These are phyloP conservation scores for Danio aesculapii DNA, from an alignment of 2,797 vertebrate genomes.

Conservation along the genomic window DNA sequence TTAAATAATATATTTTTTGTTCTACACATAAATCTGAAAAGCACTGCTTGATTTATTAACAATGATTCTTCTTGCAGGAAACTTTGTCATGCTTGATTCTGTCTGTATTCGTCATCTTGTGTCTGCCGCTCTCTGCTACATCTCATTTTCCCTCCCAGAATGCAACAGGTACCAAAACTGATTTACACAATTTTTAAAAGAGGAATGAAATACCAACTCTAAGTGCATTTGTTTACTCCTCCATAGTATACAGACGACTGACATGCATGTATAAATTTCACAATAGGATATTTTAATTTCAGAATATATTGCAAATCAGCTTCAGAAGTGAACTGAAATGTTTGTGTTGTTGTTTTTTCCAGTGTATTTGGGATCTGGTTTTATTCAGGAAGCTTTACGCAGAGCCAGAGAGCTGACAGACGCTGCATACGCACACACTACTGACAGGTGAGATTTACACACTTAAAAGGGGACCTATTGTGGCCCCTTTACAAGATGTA, in stretches of 20 bases:
- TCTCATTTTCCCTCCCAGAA: slow-evolving; percentile 63
- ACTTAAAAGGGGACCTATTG: neutral
- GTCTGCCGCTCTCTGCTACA: slow-evolving; percentile 57
- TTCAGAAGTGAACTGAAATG: neutral
- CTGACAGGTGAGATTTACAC: slow-evolving; percentile 71
- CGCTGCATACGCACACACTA: slow-evolving; percentile 76
- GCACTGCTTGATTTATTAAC: too few relatives aligned
- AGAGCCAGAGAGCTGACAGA: slow-evolving; percentile 76
- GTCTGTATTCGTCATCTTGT: slow-evolving; percentile 64
- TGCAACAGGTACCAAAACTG: slow-evolving; percentile 70
- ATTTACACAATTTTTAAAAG: neutral
- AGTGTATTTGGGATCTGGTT: slow-evolving; percentile 73
- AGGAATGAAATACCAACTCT: neutral
- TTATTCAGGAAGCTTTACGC: slow-evolving; percentile 76
- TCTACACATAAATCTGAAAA: too few relatives aligned
- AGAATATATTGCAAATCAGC: neutral
- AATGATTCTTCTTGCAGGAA: slow-evolving; percentile 66
- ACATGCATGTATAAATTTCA: neutral
- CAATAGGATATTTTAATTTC: neutral
- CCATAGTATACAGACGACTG: neutral
- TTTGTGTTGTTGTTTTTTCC: slow-evolving; percentile 3
- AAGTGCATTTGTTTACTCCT: neutral
- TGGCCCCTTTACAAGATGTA: too few relatives aligned
- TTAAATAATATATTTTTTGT: too few relatives aligned
- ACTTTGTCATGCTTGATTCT: slow-evolving; percentile 63